These are phyloP conservation scores for Hirtodrosophila alboralis DNA, from an alignment of 2,888 invertebrate species.

Conservation along the genomic window DNA sequence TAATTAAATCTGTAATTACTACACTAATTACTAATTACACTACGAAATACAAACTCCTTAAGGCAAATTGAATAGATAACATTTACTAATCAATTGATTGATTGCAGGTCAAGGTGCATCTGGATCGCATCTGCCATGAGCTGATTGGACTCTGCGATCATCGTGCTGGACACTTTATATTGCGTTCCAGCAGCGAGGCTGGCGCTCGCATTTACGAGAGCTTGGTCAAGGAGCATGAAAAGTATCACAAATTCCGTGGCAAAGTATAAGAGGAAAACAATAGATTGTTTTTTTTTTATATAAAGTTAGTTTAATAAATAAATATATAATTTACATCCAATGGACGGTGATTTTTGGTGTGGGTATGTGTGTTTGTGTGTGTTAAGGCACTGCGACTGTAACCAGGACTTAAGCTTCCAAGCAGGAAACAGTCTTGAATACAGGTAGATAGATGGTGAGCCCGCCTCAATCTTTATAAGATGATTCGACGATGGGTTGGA, in stretches of 20 bases:
- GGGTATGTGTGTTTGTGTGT: neutral
- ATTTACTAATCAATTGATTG: too few species aligned
- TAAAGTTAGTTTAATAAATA: slow-evolving; percentile 6
- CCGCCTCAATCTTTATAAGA: too few species aligned
- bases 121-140: slow-evolving; percentile 82
- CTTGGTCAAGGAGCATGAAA: slow-evolving; percentile 82
- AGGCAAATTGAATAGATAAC: neutral
- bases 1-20: too few species aligned
- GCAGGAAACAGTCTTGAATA: slow-evolving; percentile 5
- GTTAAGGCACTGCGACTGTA: neutral
- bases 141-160: slow-evolving; percentile 82
- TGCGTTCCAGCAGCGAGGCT: slow-evolving; percentile 83
- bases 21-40: too few species aligned
- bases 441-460: too few species aligned
- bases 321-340: slow-evolving; percentile 6
- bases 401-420: slow-evolving; percentile 14
- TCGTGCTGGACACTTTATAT: slow-evolving; percentile 81
- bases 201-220: slow-evolving; percentile 81
- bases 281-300: neutral
- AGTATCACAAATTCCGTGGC: slow-evolving; percentile 83
- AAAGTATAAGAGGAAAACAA: slow-evolving; percentile 72
- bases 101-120: slow-evolving; percentile 82
- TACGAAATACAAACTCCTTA: too few species aligned
- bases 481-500: too few species aligned
- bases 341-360: neutral